Conservation (phyloP, 2,888 invertebrate species). For the Hydropsyche betteni region DNA sequence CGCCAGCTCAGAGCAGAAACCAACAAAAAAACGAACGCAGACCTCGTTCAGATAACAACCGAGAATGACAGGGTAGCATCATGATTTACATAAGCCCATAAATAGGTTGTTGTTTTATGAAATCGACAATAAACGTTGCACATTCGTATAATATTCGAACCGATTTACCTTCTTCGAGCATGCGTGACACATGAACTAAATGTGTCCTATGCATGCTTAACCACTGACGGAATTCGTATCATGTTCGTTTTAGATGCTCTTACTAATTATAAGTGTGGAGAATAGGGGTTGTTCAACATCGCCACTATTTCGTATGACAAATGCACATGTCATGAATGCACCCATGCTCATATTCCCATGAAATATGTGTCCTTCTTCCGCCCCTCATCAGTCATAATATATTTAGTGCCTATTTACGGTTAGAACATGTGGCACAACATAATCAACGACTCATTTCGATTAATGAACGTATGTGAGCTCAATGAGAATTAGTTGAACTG, state of each 20-base stretch:
- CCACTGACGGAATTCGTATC: neutral
- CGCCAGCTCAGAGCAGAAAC: conserved; percentile 1
- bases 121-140: neutral
- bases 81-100: conserved; percentile 16
- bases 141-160: too few relatives aligned
- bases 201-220: too few relatives aligned
- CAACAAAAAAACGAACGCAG: neutral
- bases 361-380: conserved; percentile 22
- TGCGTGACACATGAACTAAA: too few relatives aligned
- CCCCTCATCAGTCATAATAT: conserved; percentile 12
- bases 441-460: too few relatives aligned
- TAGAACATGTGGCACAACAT: neutral
- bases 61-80: neutral
- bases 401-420: conserved; percentile 19
- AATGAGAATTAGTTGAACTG: too few relatives aligned
- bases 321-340: conserved; percentile 6
- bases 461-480: too few relatives aligned
- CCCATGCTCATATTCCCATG: conserved; percentile 13
- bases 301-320: conserved; percentile 17
- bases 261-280: conserved; percentile 46
- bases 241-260: neutral
- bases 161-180: too few relatives aligned
- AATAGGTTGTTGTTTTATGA: neutral
- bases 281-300: conserved; percentile 32
- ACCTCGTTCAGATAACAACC: neutral